Base-by-base conservation (phyloP, 2,888 invertebrate genomes). In the Agrotis clavis region DNA sequence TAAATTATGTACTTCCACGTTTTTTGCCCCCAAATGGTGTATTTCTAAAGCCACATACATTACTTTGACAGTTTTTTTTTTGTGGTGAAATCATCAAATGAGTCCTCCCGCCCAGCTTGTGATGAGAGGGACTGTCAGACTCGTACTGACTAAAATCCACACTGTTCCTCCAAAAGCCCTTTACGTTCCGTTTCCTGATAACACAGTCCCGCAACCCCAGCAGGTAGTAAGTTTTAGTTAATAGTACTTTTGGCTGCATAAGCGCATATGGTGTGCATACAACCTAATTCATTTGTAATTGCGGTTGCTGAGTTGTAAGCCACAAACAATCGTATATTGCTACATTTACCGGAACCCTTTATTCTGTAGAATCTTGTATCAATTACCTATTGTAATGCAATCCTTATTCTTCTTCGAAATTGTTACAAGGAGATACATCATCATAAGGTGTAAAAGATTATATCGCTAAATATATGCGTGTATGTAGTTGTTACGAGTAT, bases 301-400 rank as follows among this genome's bases (percentile, higher is more conserved):
- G 72, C 79, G 77, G 87, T 87, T 88, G 82, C 87, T 76, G 89
- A 90, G 87, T 88, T 86, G 89, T 86, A 84, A 80, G 81, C 71
- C 81, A 81, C 87, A 89, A 89, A 90, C 90, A 90, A 87, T 86
- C 67, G 80, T 35, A 71, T 71, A 66, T 86, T 83, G 77, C 76
- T 78, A 74, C 76, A 76, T 72, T 83, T 76, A 74, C 67, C 77
- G 77, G 77, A 86, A 89, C 84, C 82, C 69, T 79, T 87, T 86
- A 90, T 90, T 90, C 87, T 80, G 77, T 86, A 77, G 89, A 90
- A 92, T 89, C 85, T 88, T 88, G 86, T 87, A 84, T 79, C 86
- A 89, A 87, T 84, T 85, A 79, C 77, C 87, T 84, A 87, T 88
- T 88, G 89, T 89, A 89, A 86, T 83, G 74, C 82, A 82, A 84